phyloP scores from a whole-genome alignment of 2,797 vertebrate genomes.

The Nannoperca australis region DNA sequence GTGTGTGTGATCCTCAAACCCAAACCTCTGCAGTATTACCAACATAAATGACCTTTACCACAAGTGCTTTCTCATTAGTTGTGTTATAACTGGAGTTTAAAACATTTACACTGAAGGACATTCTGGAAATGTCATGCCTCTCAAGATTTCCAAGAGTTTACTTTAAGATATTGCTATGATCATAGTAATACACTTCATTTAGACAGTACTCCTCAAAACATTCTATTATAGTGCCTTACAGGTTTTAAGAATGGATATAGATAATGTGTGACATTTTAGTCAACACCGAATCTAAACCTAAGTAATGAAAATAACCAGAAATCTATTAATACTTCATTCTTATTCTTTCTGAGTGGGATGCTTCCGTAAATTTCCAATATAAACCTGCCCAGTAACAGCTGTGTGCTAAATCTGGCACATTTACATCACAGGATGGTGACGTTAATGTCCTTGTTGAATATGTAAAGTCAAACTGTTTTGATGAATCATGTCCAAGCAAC shows the following conservation, averaged over 20 bases:
- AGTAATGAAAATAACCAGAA: not conserved
- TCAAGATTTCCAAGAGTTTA: conserved; percentile 31
- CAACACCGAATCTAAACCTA: not conserved
- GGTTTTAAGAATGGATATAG: not conserved
- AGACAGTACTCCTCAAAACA: not conserved
- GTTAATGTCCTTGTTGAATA: not conserved
- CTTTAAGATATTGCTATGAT: conserved; percentile 24
- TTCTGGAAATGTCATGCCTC: conserved; percentile 61
- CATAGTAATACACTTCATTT: not conserved
- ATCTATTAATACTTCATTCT: not conserved
- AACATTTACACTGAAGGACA: conserved; percentile 44
- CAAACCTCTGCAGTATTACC: conserved; percentile 22
- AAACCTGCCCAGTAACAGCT: not conserved
- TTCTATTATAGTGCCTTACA: not conserved
- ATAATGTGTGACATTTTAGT: not conserved
- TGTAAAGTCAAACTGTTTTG: not conserved
- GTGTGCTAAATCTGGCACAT: not conserved
- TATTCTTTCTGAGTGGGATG: not conserved
- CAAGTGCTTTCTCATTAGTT: conserved; percentile 44
- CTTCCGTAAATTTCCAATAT: not conserved
- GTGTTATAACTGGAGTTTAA: conserved; percentile 46
- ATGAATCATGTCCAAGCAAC: not conserved
- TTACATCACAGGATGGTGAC: not conserved
- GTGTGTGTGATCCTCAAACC: conserved; percentile 20
- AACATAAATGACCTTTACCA: conserved; percentile 53